These are phyloP conservation scores for Neodiprion lecontei DNA, from an alignment of 1,140 invertebrate genomes.

Conservation along the genomic window DNA sequence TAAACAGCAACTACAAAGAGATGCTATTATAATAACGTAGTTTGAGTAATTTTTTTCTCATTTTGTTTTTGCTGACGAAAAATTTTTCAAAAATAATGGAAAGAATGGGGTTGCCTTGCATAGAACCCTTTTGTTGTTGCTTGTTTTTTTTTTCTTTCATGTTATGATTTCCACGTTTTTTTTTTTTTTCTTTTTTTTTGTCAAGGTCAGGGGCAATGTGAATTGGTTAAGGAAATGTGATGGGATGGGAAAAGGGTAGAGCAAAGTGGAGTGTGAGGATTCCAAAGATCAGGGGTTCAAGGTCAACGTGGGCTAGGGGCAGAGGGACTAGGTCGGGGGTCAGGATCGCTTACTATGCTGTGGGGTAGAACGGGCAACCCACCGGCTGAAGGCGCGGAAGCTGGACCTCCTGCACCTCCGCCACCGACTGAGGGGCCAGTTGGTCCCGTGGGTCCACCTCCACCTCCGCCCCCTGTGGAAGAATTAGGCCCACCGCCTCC, in stretches of 20 bases:
- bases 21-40: constrained; percentile 5
- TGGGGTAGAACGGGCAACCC: constrained; percentile 58
- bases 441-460: constrained; percentile 42
- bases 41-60: not conserved
- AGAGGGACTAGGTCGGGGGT: constrained; percentile 59
- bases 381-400: constrained; percentile 48
- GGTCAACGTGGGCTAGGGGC: constrained; percentile 62
- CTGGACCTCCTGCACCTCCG: constrained; percentile 45
- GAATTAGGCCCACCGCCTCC: constrained; percentile 39
- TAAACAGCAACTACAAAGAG: constrained; percentile 7
- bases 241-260: not conserved
- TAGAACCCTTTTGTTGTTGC: not conserved
- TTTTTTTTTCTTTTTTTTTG: not conserved
- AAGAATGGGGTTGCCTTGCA: not conserved
- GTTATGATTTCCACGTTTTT: not conserved
- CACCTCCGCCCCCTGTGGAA: constrained; percentile 6
- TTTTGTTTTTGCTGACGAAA: not conserved
- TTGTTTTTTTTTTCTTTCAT: not conserved
- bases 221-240: too few species aligned
- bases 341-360: constrained; percentile 59
- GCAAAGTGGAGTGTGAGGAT: constrained; percentile 26
- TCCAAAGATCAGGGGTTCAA: constrained; percentile 37
- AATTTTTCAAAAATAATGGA: constrained; percentile 6
- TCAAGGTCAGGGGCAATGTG: too few species aligned
- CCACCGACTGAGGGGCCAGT: constrained; percentile 50